Evolutionary conservation across 2,888 invertebrate genomes (phyloP).

Genomic region (Papilio demoleus): DNA sequence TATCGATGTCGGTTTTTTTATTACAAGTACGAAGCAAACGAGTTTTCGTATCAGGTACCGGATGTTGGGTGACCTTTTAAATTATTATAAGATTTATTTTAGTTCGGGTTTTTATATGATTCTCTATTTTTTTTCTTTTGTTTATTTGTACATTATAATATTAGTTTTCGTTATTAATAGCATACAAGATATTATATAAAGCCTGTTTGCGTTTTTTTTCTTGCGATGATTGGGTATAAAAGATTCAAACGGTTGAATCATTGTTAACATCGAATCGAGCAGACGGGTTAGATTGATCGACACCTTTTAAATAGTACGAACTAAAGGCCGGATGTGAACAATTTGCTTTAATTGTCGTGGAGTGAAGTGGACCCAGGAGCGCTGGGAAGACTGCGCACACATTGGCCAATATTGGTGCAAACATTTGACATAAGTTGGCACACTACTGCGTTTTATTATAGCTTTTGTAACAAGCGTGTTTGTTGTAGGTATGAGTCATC

Average conservation of each 20-base stretch:
- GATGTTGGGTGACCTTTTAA: slow-evolving; percentile 16
- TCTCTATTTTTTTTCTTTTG: background rate
- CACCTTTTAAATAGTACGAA: slow-evolving; percentile 72
- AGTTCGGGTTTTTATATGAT: background rate
- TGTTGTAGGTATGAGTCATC: slow-evolving; percentile 61
- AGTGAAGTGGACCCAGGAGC: slow-evolving; percentile 54
- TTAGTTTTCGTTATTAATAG: no score
- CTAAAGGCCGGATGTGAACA: slow-evolving; percentile 76
- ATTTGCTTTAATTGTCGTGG: slow-evolving; percentile 75
- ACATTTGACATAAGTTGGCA: slow-evolving; percentile 7
- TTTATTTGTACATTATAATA: no score
- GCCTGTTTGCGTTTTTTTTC: background rate
- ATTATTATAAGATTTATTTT: slow-evolving; percentile 13
- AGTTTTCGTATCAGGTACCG: background rate
- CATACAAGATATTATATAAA: no score
- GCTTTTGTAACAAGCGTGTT: slow-evolving; percentile 51
- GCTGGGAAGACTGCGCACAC: background rate
- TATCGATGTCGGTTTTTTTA: slow-evolving; percentile 35
- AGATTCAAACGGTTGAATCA: background rate
- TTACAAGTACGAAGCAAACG: background rate
- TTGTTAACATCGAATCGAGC: slow-evolving; percentile 47
- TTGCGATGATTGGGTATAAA: background rate
- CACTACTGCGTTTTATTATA: slow-evolving; percentile 14
- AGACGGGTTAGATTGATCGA: slow-evolving; percentile 69
- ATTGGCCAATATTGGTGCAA: background rate